These are phyloP conservation scores for Holocentrus rufus DNA, from an alignment of 2,797 vertebrate species.

Conservation along the genomic window DNA sequence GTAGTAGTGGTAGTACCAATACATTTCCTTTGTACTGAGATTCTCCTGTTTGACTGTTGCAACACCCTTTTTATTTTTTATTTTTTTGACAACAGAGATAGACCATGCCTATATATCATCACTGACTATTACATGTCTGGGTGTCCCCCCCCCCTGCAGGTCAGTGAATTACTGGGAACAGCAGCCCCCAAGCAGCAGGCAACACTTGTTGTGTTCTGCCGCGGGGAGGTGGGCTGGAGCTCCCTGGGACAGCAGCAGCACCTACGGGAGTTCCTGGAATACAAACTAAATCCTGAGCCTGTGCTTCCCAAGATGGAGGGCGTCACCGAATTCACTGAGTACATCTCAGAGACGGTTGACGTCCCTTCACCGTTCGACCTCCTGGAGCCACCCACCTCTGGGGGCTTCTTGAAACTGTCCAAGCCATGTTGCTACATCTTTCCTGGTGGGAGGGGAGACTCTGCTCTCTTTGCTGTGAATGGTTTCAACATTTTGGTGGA, in stretches of 20 bases:
- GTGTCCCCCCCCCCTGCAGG: conserved; percentile 80
- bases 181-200: conserved; percentile 87
- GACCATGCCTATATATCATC: not conserved
- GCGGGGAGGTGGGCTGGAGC: conserved; percentile 93
- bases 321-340: conserved; percentile 96
- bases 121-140: conserved; percentile 43
- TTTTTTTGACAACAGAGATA: not conserved
- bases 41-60: not conserved
- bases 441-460: conserved; percentile 96
- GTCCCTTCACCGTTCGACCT: conserved; percentile 98
- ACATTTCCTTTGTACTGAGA: not conserved
- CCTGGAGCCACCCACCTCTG: conserved; percentile 95
- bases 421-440: conserved; percentile 99
- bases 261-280: conserved; percentile 85
- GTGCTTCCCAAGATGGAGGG: conserved; percentile 95
- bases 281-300: conserved; percentile 91
- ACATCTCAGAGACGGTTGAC: conserved; percentile 96
- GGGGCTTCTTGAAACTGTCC: conserved; percentile 97
- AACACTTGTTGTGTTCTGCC: conserved; percentile 92
- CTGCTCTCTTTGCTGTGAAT: conserved; percentile 97
- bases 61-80: not conserved
- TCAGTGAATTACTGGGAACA: conserved; percentile 87
- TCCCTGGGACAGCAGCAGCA: conserved; percentile 85
- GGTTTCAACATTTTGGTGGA: conserved; percentile 98
- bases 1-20: not conserved